phyloP scores from a whole-genome alignment of 2,797 vertebrate species.

The Psittacula echo region DNA sequence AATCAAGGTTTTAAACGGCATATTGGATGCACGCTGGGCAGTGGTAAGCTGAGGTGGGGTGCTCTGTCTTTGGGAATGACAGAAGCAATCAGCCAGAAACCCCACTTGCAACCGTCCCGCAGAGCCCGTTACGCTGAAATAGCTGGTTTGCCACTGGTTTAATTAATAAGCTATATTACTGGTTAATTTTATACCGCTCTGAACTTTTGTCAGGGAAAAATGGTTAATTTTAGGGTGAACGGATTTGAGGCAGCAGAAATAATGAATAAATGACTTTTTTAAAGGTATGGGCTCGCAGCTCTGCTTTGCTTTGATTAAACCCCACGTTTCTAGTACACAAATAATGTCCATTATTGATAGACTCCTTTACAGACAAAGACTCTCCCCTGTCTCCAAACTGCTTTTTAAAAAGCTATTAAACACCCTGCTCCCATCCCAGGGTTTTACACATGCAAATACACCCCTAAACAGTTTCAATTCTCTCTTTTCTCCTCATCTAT shows the following conservation, averaged over 20 bases:
- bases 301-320: background rate
- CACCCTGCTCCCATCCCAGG: constrained; percentile 45
- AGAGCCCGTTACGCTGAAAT: background rate
- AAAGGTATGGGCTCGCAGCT: background rate
- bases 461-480: constrained; percentile 76
- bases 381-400: constrained; percentile 55
- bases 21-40: constrained; percentile 34
- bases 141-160: constrained; percentile 45
- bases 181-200: constrained; percentile 43
- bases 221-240: constrained; percentile 15
- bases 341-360: background rate
- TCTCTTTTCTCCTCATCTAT: constrained; percentile 79
- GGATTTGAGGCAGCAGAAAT: background rate
- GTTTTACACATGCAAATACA: constrained; percentile 75
- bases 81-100: constrained; percentile 40
- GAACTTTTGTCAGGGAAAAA: constrained; percentile 53
- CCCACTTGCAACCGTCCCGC: background rate
- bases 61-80: constrained; percentile 26
- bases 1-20: constrained; percentile 40
- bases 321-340: background rate
- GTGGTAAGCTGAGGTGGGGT: constrained; percentile 49
- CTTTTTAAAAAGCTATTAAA: constrained; percentile 65
- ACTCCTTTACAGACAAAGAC: background rate
- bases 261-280: constrained; percentile 27
- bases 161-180: constrained; percentile 56